A percentile compares a stretch with the other conserved stretches of the same genome.
phyloP scores from a whole-genome alignment of 2,888 invertebrate species.

The Sturmia bella region DNA sequence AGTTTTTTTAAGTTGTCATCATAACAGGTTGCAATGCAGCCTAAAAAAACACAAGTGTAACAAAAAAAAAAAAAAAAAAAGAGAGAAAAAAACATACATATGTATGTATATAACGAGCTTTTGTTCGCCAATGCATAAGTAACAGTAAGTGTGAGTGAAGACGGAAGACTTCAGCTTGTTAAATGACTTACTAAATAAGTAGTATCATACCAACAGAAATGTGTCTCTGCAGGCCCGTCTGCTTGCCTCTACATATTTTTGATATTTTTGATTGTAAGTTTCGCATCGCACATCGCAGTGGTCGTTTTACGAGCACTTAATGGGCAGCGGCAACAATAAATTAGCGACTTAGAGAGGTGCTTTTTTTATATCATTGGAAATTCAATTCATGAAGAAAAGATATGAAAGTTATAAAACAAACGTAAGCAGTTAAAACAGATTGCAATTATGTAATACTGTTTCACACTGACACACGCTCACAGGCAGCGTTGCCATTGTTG shows the following conservation, averaged over 20 bases:
- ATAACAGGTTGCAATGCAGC: constrained; percentile 5
- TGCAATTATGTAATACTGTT: constrained; percentile 40
- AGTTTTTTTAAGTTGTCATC: constrained; percentile 12
- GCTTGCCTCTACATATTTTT: too few relatives aligned
- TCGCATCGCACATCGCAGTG: not conserved
- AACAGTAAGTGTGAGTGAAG: constrained; percentile 14
- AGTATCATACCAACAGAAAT: constrained; percentile 6
- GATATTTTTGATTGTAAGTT: not conserved
- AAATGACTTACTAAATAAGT: constrained; percentile 36
- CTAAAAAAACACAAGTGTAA: not conserved
- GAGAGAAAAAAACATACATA: too few relatives aligned
- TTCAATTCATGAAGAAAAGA: constrained; percentile 9
- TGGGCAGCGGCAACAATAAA: not conserved
- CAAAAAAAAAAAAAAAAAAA: not conserved
- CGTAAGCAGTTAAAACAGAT: not conserved
- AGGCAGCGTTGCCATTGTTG: not conserved
- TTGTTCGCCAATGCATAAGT: too few relatives aligned
- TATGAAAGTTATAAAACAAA: constrained; percentile 24
- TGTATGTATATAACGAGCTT: constrained; percentile 12
- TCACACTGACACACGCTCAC: constrained; percentile 16
- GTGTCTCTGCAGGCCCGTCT: not conserved
- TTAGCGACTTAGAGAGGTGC: not conserved
- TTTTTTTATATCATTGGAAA: constrained; percentile 1
- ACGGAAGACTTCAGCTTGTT: constrained; percentile 60
- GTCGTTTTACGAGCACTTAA: constrained; percentile 11